Conservation (phyloP, 2,113 vertebrate species). For the Laterallus jamaicensis region DNA sequence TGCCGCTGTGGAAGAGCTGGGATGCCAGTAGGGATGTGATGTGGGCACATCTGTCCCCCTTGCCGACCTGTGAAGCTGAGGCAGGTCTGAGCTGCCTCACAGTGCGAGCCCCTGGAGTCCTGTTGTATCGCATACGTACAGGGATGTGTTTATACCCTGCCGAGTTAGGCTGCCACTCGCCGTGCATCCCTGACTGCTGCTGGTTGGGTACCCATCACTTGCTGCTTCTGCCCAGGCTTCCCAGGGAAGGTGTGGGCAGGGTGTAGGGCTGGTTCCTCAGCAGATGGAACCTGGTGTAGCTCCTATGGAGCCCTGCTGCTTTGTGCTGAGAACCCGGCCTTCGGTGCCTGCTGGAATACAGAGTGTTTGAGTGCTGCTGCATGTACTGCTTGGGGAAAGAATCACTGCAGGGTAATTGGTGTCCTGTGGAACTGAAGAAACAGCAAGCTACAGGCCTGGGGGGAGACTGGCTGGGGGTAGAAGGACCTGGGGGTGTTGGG, state of each 20-base stretch:
- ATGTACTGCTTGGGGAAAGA: conserved; percentile 21
- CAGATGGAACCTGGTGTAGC: not conserved
- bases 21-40: not conserved
- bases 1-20: not conserved
- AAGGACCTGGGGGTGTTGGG: too few species aligned
- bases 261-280: not conserved
- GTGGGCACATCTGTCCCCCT: not conserved
- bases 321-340: not conserved
- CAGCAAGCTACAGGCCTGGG: too few species aligned
- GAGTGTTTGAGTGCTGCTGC: not conserved
- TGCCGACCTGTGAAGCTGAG: not conserved
- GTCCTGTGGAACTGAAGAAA: not conserved
- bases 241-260: not conserved
- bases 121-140: accelerated
- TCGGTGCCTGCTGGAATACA: not conserved
- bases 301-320: conserved; percentile 45
- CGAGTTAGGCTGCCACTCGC: accelerated
- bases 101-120: not conserved
- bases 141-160: not conserved
- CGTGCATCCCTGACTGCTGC: not conserved
- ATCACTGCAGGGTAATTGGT: not conserved
- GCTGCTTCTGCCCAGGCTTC: not conserved
- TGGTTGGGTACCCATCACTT: accelerated
- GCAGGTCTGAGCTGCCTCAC: not conserved
- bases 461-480: too few species aligned